phyloP scores from a whole-genome alignment of 2,113 vertebrate species.

The Channa maculata region DNA sequence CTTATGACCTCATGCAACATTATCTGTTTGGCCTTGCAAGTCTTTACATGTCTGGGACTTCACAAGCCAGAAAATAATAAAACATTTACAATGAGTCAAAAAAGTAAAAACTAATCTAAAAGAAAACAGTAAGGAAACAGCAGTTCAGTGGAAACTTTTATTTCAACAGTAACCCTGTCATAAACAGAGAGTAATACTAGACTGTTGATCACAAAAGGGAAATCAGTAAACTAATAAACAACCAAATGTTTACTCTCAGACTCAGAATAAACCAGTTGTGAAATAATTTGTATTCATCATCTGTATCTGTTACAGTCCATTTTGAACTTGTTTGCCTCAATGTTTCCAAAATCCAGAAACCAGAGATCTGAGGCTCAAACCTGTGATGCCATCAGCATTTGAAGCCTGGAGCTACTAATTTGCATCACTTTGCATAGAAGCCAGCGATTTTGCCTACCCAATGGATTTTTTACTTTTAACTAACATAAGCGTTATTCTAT shows the following conservation, averaged over 20 bases:
- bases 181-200: constrained; percentile 2
- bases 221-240: constrained; percentile 18
- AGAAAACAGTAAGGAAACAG: background rate
- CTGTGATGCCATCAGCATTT: constrained; percentile 34
- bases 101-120: background rate
- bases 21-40: background rate
- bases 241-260: constrained; percentile 19
- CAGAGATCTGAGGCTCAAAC: constrained; percentile 35
- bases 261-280: constrained; percentile 1
- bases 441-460: constrained; percentile 12
- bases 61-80: constrained; percentile 13
- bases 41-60: constrained; percentile 28
- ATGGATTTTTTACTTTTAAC: constrained; percentile 25
- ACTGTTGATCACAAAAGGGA: constrained; percentile 1
- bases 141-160: background rate
- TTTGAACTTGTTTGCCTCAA: background rate
- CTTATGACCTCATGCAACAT: constrained; percentile 30
- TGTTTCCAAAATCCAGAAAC: constrained; percentile 13
- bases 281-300: constrained; percentile 36
- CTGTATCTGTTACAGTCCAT: constrained; percentile 8
- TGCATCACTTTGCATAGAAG: constrained; percentile 38
- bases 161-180: background rate
- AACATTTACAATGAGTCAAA: background rate
- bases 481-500: constrained; percentile 1
- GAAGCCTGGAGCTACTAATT: constrained; percentile 42